phyloP scores from a whole-genome alignment of 2,113 vertebrate genomes.

The Anseranas semipalmata region DNA sequence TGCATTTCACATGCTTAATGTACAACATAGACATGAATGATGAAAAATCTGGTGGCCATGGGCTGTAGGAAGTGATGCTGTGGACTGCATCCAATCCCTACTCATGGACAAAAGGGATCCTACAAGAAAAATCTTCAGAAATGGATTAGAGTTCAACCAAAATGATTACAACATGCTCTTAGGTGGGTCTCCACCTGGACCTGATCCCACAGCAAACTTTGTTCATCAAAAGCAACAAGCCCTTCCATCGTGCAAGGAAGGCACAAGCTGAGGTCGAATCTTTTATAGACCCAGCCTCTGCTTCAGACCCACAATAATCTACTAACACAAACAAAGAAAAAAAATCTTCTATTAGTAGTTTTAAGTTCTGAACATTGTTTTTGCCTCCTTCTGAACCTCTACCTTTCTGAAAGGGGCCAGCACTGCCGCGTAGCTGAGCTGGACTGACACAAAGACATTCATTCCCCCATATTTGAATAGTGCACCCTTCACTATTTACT shows the following conservation, averaged over 20 bases:
- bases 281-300: not conserved
- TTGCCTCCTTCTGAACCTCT: not conserved
- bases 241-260: not conserved
- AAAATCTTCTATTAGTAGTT: not conserved
- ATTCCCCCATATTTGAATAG: not conserved
- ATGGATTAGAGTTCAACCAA: not conserved
- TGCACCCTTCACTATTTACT: not conserved
- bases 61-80: not conserved
- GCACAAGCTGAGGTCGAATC: not conserved
- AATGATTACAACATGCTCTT: not conserved
- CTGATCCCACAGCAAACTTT: not conserved
- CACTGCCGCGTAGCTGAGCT: not conserved
- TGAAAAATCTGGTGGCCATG: not conserved
- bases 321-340: no score
- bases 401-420: not conserved
- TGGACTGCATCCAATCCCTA: not conserved
- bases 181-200: not conserved
- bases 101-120: not conserved
- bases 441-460: fast-evolving
- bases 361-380: not conserved
- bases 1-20: not conserved
- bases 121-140: not conserved
- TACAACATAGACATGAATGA: not conserved
- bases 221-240: not conserved
- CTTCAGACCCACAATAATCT: not conserved